Base-by-base conservation (phyloP, 2,113 vertebrate genomes). In the Struthidea cinerea region DNA sequence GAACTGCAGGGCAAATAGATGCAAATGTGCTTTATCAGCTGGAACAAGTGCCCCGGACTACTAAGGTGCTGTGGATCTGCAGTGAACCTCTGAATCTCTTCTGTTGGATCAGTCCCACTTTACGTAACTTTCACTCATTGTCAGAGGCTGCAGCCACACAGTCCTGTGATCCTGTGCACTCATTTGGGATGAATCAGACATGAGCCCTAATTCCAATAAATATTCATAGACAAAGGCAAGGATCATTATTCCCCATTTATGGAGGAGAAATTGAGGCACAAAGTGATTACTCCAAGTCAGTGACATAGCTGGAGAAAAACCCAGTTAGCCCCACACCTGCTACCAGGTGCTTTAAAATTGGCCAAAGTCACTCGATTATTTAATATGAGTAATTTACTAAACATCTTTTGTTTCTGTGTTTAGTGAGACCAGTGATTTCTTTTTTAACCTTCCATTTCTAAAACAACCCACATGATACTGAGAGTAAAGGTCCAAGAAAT, bases 221-320 rank as follows among this genome's bases (percentile, higher is more conserved):
- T 92, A 86, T 87, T 93, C 80, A 75, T 33, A 85, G 84, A 67
- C 35, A 85, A 96, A 94, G 92, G 90, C 90, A 97, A 96, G 88
- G 83, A 87, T 94, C 80, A 71, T 94, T 93, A 81, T 69, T 90
- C 92, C 46, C 76, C 83, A 60, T 84, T 84, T 86, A 75, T 10
- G 27, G 80, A 89, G 90, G 69, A 88, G 64, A 96, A 97, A 87
- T 46, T 71, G 92, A 96, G 96, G 96, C 96, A 97, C 88, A 92
- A 93, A 94, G 96, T 96, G 93, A 94, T 94, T 92, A 78, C 85
- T 92, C 83, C 50, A 89, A 78, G 83, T 89, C 69, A 90, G 85
- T 90, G 73, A 87, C 35, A 6, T 1, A 84, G 76, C 85, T 90
- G 90, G 93, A 92, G 79, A 86, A 92, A 86, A 94, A 89, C 26